Percentiles rank a stretch among this genome's conserved stretches.
phyloP scores from a whole-genome alignment of 2,797 vertebrate species.

The Bradypodion pumilum region DNA sequence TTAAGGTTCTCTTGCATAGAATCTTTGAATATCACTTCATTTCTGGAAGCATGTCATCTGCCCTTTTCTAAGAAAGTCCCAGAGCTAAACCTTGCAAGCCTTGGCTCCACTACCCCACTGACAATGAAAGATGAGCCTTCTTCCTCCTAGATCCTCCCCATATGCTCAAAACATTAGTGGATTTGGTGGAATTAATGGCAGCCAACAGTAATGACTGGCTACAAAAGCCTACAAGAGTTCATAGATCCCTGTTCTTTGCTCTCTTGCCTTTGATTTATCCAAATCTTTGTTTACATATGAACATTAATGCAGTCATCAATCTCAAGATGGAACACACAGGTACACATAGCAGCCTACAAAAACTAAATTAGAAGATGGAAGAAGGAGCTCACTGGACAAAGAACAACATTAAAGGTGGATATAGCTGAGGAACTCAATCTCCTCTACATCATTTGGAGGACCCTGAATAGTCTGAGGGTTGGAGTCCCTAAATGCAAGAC shows the following conservation, averaged over 20 bases:
- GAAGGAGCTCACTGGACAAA: too few relatives aligned
- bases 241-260: background rate
- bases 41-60: background rate
- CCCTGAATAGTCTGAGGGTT: too few relatives aligned
- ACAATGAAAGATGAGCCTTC: background rate
- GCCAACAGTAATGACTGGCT: background rate
- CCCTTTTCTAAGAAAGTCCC: background rate
- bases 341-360: too few relatives aligned
- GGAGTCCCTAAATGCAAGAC: too few relatives aligned
- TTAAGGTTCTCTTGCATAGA: background rate
- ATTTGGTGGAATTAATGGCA: background rate
- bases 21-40: background rate
- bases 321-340: background rate
- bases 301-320: background rate
- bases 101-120: too few relatives aligned
- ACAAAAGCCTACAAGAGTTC: background rate
- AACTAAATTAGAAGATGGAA: too few relatives aligned
- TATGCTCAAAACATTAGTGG: background rate
- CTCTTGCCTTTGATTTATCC: background rate
- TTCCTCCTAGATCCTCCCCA: background rate
- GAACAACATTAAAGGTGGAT: too few relatives aligned
- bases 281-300: background rate
- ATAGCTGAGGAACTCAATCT: too few relatives aligned
- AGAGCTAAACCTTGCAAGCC: too few relatives aligned
- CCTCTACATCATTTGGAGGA: too few relatives aligned